phyloP scores from a whole-genome alignment of 2,113 vertebrate species.

The Pterocles gutturalis region DNA sequence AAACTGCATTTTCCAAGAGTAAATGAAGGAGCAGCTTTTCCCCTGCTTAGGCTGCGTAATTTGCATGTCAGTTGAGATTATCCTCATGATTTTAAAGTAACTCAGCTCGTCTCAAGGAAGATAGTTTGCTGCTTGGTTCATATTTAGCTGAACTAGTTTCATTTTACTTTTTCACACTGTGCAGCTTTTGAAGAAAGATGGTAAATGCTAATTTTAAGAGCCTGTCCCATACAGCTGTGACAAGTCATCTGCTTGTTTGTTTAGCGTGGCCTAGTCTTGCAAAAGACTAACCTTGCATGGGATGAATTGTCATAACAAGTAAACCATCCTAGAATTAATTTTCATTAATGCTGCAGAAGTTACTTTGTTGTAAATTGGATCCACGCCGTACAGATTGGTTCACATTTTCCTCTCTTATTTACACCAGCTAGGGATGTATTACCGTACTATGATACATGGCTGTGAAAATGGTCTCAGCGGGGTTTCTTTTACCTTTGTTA shows the following conservation, averaged over 20 bases:
- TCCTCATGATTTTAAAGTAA: conserved; percentile 24
- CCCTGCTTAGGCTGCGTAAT: conserved; percentile 30
- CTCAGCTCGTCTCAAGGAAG: neutral
- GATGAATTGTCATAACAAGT: neutral
- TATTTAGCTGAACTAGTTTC: neutral
- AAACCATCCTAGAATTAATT: neutral
- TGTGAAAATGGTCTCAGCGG: neutral
- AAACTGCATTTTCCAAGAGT: conserved; percentile 45
- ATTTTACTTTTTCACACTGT: neutral
- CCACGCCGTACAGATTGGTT: accelerated
- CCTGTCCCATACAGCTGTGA: neutral
- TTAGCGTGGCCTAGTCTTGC: neutral
- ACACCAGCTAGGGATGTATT: neutral
- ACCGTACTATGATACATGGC: neutral
- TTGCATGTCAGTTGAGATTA: conserved; percentile 55
- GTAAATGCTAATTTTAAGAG: neutral
- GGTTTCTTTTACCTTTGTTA: neutral
- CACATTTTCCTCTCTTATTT: neutral
- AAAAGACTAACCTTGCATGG: neutral
- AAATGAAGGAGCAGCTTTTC: conserved; percentile 32
- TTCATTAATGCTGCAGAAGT: neutral
- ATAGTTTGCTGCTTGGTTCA: neutral
- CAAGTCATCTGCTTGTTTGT: neutral
- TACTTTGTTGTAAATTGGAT: neutral
- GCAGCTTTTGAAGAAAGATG: neutral